Evolutionary conservation across 2,113 vertebrate genomes (phyloP).

Genomic region (Ammodytes marinus): DNA sequence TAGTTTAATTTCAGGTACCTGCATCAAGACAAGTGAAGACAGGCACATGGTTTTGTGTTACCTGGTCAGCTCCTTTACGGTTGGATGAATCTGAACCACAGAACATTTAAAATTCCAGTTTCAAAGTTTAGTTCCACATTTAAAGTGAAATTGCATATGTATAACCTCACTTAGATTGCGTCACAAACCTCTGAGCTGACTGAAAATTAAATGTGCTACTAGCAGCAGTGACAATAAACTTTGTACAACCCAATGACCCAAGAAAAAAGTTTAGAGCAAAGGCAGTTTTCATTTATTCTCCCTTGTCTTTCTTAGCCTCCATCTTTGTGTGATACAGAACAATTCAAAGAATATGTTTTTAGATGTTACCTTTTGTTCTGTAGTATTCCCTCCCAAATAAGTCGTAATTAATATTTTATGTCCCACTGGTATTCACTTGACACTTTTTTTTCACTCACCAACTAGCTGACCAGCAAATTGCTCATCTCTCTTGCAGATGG

Average conservation of each 20-base stretch:
- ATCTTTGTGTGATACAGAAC: not conserved
- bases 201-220: not conserved
- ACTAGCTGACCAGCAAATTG: not conserved
- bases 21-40: constrained; percentile 7
- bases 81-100: constrained; percentile 4
- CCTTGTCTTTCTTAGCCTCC: not conserved
- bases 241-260: not conserved
- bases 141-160: not conserved
- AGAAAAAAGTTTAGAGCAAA: not conserved
- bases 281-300: not conserved
- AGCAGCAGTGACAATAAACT: not conserved
- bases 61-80: constrained; percentile 15
- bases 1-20: constrained; percentile 42
- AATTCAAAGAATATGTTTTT: not conserved
- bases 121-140: not conserved
- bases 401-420: too few relatives aligned
- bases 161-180: not conserved
- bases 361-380: not conserved
- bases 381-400: not conserved
- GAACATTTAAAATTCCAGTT: not conserved
- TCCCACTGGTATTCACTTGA: not conserved
- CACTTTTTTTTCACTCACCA: not conserved
- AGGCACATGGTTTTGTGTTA: constrained; percentile 19
- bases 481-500: not conserved
- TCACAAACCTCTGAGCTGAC: not conserved